Base-by-base conservation (phyloP, 30 jellyfish, hydroid and myxozoan genomes). In the Cassiopea xamachana region DNA sequence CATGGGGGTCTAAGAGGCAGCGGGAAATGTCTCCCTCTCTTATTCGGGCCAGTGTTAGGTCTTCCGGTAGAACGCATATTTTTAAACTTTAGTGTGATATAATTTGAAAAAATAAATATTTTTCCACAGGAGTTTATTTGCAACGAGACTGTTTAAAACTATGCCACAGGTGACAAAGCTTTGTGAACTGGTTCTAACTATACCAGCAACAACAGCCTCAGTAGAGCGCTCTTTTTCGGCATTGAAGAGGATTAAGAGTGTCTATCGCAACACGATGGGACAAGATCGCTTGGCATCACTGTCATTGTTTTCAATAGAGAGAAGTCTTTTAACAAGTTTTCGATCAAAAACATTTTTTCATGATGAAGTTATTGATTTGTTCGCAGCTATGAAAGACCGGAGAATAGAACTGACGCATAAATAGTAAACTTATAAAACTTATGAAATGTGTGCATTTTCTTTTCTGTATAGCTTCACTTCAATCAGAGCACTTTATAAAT, bases 191-290 rank as follows among this genome's bases (percentile, higher is more conserved):
- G 71, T 85, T 44, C 60, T 85, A 6, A 73, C 92, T 1, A 73
- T 69, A 27, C 86, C 61, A 13, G 87, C 92, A 6, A 85, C 89
- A n/a, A 45, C 92, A 44, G 77, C 88, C 16, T 45, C 55, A 6
- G 86, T 60, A 1, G 86, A 70, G 87, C 92, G 86, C 15, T 73
- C 89, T 16, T 85, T 85, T 60, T 85, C 92, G 6, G 87, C 92
- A 9, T 51, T 82, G 64, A 82, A 82, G 72, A 48, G 86, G 15
- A 82, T 82, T 50, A 61, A 45, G 18, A 82, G 71, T 59, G 91
- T 62, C 59, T 64, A 39, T 82, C 71, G 91, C 86, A 82, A 71
- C 85, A 45, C 91, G 12, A 69, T 82, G 71, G 70, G 91, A 2
- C 86, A 82, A 67, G 46, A 58, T 64, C 91, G 91, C 14, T 82